Percentiles rank a stretch among this genome's conserved stretches.
phyloP scores from a whole-genome alignment of 2,888 invertebrate species.

The Drosophila barbarae region DNA sequence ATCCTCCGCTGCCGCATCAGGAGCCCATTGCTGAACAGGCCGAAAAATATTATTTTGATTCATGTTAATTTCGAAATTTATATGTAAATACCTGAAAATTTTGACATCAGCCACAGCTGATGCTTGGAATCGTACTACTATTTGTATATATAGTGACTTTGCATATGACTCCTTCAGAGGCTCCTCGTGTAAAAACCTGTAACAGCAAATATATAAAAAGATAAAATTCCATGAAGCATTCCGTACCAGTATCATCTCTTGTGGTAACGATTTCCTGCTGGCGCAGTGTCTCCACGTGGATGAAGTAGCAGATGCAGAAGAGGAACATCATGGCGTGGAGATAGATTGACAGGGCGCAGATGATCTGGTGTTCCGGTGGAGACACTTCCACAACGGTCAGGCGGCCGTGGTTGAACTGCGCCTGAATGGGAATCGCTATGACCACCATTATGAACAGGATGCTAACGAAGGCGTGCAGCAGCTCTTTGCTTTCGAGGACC shows the following conservation, averaged over 20 bases:
- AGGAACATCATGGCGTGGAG: constrained; percentile 30
- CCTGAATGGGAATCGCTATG: constrained; percentile 37
- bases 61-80: not conserved
- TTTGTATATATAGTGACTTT: not conserved
- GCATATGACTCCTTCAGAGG: not conserved
- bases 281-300: not conserved
- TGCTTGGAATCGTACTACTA: not conserved
- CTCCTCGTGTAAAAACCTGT: not conserved
- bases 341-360: constrained; percentile 30
- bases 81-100: no score
- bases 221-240: no score
- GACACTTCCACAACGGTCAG: constrained; percentile 5
- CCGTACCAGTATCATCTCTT: not conserved
- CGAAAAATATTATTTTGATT: not conserved
- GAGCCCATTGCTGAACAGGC: not conserved
- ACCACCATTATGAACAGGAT: constrained; percentile 31
- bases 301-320: constrained; percentile 29
- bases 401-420: constrained; percentile 37
- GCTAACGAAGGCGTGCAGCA: constrained; percentile 18
- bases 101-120: not conserved
- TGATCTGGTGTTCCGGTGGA: constrained; percentile 18
- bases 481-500: not conserved
- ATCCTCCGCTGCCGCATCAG: not conserved
- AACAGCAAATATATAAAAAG: not conserved
- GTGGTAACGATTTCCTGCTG: not conserved